A percentile compares a stretch with the other conserved stretches of the same genome.
Evolutionary conservation across 2,888 invertebrate species (phyloP).

Genomic region (Andrena dorsata): DNA sequence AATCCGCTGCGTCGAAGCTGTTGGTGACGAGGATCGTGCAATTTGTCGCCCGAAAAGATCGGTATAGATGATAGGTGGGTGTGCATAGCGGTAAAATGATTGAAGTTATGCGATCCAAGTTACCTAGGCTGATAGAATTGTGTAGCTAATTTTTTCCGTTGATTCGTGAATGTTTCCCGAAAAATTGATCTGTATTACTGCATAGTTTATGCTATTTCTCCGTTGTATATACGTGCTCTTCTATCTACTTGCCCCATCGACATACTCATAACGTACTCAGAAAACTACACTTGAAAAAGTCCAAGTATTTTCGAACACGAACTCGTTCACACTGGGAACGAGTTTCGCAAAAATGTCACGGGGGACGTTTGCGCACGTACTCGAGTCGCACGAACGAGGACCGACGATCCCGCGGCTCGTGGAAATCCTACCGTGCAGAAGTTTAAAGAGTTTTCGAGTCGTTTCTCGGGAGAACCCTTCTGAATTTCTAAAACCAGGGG

Average conservation of each 20-base stretch:
- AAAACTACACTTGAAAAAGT: background rate
- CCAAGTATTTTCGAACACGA: background rate
- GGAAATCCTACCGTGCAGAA: constrained; percentile 8
- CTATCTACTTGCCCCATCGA: background rate
- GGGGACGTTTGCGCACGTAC: constrained; percentile 16
- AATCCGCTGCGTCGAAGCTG: constrained; percentile 25
- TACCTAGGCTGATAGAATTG: background rate
- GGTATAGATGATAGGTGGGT: background rate
- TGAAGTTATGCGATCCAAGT: background rate
- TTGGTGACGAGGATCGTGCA: constrained; percentile 38
- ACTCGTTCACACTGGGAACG: no score
- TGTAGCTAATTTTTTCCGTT: background rate
- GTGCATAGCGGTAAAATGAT: background rate
- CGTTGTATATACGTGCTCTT: background rate
- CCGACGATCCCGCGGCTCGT: background rate
- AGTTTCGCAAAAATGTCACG: constrained; percentile 19
- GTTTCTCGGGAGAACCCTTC: background rate
- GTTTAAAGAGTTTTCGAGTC: constrained; percentile 24
- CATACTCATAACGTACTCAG: background rate
- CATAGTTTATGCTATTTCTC: no score
- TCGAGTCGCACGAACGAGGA: background rate
- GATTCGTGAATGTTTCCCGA: background rate
- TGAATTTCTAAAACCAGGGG: constrained; percentile 40
- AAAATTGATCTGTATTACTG: background rate
- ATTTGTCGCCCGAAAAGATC: constrained; percentile 12